phyloP scores from a whole-genome alignment of 1,140 invertebrate species.

The Paraescarpia echinospica region DNA sequence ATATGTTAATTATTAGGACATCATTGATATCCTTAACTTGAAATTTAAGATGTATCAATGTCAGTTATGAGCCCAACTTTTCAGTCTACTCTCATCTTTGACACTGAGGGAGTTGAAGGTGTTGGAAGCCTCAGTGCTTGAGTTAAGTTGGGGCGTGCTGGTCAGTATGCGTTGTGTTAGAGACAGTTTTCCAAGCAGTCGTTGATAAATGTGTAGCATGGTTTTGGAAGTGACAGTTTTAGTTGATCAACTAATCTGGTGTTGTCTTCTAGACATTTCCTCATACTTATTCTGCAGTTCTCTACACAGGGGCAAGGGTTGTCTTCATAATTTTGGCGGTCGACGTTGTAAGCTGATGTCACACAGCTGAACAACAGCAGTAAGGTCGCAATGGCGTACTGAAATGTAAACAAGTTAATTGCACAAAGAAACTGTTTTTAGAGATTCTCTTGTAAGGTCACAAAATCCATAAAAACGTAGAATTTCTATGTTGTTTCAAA shows the following conservation, averaged over 20 bases:
- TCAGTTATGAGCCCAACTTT: background rate
- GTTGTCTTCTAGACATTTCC: background rate
- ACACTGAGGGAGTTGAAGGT: background rate
- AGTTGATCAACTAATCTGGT: background rate
- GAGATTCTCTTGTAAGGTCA: too few relatives aligned
- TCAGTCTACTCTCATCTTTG: background rate
- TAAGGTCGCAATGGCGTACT: background rate
- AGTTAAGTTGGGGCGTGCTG: background rate
- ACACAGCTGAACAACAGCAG: background rate
- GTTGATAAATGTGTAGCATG: background rate
- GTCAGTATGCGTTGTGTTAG: background rate
- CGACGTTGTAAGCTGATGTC: background rate
- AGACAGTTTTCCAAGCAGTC: background rate
- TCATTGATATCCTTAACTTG: too few relatives aligned
- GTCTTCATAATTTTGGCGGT: background rate
- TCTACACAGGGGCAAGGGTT: background rate
- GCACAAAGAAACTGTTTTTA: too few relatives aligned
- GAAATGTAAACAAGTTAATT: background rate
- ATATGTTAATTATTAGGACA: too few relatives aligned
- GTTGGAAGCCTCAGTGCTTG: background rate
- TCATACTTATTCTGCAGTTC: background rate
- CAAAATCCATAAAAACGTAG: too few relatives aligned
- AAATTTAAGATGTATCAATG: too few relatives aligned
- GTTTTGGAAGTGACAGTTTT: background rate
- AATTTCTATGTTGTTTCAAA: too few relatives aligned